Conservation (phyloP, 2,888 invertebrate species). For the Erebia aethiops region DNA sequence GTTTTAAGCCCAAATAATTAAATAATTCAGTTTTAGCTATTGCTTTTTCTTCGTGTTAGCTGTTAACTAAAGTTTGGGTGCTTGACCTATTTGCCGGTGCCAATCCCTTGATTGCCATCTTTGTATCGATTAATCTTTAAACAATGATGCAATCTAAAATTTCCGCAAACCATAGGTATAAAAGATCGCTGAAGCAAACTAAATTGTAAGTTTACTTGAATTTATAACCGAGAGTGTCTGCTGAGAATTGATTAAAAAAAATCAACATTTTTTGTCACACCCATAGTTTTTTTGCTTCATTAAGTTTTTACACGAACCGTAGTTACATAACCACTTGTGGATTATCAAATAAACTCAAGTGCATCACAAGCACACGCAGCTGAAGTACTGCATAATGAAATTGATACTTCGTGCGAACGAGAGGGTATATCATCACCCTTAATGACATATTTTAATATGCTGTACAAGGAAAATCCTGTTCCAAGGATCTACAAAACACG, state of each 20-base stretch:
- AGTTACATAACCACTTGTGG: conserved; percentile 15
- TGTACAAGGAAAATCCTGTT: conserved; percentile 31
- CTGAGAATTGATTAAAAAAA: too few relatives aligned
- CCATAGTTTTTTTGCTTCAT: background rate
- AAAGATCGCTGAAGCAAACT: background rate
- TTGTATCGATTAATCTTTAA: too few relatives aligned
- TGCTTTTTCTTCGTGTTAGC: too few relatives aligned
- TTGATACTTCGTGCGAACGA: conserved; percentile 19
- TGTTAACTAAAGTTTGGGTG: too few relatives aligned
- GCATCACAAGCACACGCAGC: conserved; percentile 19
- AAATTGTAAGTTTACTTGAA: background rate
- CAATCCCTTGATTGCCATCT: too few relatives aligned
- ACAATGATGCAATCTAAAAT: too few relatives aligned
- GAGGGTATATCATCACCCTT: conserved; percentile 29
- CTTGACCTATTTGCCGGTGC: too few relatives aligned
- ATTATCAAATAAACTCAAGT: conserved; percentile 22
- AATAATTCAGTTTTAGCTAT: too few relatives aligned
- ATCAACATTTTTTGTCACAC: background rate
- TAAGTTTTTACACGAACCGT: background rate
- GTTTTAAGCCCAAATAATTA: too few relatives aligned
- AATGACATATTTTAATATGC: conserved; percentile 28
- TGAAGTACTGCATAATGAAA: conserved; percentile 35
- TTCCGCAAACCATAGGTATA: background rate
- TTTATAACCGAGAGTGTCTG: too few relatives aligned
- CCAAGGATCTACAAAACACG: conserved; percentile 3